Evolutionary conservation across 2,888 invertebrate species (phyloP).

Genomic region (Hartigia nigra): DNA sequence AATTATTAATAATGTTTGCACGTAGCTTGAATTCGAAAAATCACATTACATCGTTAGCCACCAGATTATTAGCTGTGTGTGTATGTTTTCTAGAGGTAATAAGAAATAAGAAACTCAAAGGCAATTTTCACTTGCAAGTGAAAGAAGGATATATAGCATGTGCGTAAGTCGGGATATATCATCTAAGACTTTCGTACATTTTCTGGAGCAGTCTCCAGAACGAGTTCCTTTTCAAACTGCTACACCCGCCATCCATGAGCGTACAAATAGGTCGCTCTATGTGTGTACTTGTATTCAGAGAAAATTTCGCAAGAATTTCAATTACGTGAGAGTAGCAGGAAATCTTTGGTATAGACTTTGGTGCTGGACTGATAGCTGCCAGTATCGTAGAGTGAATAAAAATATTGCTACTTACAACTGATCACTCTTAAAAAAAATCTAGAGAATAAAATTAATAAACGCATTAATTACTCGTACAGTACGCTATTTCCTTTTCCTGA

Average conservation of each 20-base stretch:
- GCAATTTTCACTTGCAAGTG: conserved; percentile 7
- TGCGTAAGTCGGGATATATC: not conserved
- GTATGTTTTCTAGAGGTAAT: not conserved
- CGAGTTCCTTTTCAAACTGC: conserved; percentile 33
- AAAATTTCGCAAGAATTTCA: not conserved
- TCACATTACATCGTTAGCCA: not conserved
- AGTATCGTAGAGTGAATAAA: not conserved
- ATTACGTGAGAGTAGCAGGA: not conserved
- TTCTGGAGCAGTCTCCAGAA: conserved; percentile 43
- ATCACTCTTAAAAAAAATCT: not conserved
- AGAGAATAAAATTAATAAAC: not conserved
- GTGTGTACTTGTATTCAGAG: not conserved
- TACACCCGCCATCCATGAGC: not conserved
- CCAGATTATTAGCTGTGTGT: not conserved
- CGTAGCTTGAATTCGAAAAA: not conserved
- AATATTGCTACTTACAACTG: not conserved
- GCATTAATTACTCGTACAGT: not conserved
- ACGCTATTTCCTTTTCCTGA: not conserved
- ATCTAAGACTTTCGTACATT: conserved; percentile 42
- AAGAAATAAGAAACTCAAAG: not conserved
- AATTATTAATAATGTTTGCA: too few species aligned
- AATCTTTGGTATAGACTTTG: not conserved
- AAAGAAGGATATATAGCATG: not conserved
- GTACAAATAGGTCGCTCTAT: not conserved
- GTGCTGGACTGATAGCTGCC: too few species aligned